Evolutionary conservation across 2,888 invertebrate genomes (phyloP), one percentile per base, ranked within the genome.

Genomic region (Cantharis rufa): DNA sequence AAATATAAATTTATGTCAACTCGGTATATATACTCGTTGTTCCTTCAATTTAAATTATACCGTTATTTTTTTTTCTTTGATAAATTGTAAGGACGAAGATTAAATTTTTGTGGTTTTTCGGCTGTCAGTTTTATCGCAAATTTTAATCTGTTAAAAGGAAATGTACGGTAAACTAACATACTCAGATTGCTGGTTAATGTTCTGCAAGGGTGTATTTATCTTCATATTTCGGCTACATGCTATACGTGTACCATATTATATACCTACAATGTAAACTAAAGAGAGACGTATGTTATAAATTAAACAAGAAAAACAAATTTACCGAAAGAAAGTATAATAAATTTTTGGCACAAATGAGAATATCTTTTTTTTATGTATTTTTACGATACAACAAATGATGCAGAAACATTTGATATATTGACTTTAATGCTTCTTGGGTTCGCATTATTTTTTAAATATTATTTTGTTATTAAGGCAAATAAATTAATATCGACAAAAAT

Each of bases 141-240:
- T 16, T 66, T 66, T 66, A 66, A 66, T 66, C 64, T 66, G 21
- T 66, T 66, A 66, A 66, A 48, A 13, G 64, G 64, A 18, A 66
- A 66, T 66, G 24, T 66, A 66, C 64, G 64, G 64, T 66, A 21
- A 15, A 66, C 16, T 66, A 66, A 66, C 64, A 66, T 21, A 66
- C 64, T 66, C 18, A 66, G 64, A 66, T 66, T 66, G 64, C 16
- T 66, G 64, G 21, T 66, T 66, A 66, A 66, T 66, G 64, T 66
- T 66, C n/a, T 66, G 16, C 64, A 66, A 66, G 64, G 64, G 64
- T 21, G 21, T 66, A 66, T 66, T 66, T 66, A 66, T 66, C 64
- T 66, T 21, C 64, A 66, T 66, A 66, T 66, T 66, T 66, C 24
- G 64, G 15, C 4, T 66, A n/a, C 24, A 66, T 66, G 16, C 16